Evolutionary conservation across 2,888 invertebrate species (phyloP).

Genomic region (Synanthedon vespiformis): DNA sequence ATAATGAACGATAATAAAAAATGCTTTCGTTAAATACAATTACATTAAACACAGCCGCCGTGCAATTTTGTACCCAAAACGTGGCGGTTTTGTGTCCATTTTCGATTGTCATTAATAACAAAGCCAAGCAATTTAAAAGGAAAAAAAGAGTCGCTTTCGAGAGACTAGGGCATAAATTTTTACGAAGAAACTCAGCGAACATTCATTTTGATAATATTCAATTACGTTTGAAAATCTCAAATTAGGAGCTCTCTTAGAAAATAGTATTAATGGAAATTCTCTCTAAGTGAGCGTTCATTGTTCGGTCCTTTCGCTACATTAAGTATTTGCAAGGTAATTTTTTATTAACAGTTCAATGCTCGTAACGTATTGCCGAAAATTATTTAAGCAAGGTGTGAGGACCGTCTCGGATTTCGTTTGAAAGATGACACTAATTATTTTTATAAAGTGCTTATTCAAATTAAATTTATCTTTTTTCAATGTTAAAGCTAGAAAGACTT

Average conservation of each 20-base stretch:
- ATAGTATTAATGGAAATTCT: neutral
- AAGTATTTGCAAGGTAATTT: constrained; percentile 18
- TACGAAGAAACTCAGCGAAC: constrained; percentile 22
- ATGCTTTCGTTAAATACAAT: constrained; percentile 23
- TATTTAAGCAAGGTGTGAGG: neutral
- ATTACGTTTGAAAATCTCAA: constrained; percentile 35
- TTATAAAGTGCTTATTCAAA: no score
- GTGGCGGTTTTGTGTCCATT: constrained; percentile 12
- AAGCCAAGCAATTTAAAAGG: constrained; percentile 23
- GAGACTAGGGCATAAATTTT: constrained; percentile 25
- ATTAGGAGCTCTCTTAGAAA: constrained; percentile 18
- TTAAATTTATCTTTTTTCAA: no score
- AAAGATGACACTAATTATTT: no score
- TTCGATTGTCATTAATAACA: constrained; percentile 10
- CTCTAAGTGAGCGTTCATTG: constrained; percentile 1
- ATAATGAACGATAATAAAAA: constrained; percentile 33
- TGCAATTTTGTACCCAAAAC: constrained; percentile 11
- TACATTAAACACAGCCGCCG: constrained; percentile 17
- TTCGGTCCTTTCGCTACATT: constrained; percentile 1
- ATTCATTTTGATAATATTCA: constrained; percentile 43
- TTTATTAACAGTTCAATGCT: constrained; percentile 24
- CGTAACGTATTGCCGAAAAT: constrained; percentile 15
- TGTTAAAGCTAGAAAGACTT: no score
- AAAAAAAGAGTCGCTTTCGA: constrained; percentile 13
- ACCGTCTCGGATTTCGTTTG: no score